Base-by-base conservation (phyloP, 2,113 vertebrate genomes). In the Sitta europaea region DNA sequence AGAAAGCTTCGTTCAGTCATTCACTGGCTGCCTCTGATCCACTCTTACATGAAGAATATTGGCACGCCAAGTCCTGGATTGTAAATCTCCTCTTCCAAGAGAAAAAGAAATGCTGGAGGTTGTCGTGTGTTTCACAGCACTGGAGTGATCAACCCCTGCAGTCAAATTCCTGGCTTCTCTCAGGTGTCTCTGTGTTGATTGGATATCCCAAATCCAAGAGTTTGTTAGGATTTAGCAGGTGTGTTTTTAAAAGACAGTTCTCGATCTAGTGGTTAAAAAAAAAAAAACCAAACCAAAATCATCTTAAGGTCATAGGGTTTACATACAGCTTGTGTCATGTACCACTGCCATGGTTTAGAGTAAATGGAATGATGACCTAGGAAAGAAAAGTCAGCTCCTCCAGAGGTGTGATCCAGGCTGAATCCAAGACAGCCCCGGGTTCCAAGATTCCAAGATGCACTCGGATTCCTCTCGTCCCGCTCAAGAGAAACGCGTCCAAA, bases 191-290 rank as follows among this genome's bases (percentile, higher is more conserved):
- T 36, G 19, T 2, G 1, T 55, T 0, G 0, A 43, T 23, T 33
- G 29, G 40, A 58, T 78, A 50, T 58, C 72, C 83, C 14, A 1
- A 79, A 94, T 94, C 72, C 78, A 61, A 8, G 13, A 70, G 73
- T n/a, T 54, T n/a, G 47, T 79, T 48, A 82, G n/a, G 35, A 63
- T 89, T 89, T 84, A 87, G 71, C 67, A 74, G 80, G 66, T 43
- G 51, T 61, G 36, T 77, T 90, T 87, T 43, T 57, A 92, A 94
- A 87, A 65, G 21, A 90, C 43, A 92, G 94, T 89, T 95, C 90
- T 94, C 2, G 5, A 96, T 90, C 93, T 98, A 98, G 98, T 98
- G 98, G 98, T 98, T 98, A 96, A 95, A 72, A 93, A 89, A 71
- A n/a, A 71, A 97, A 92, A 58, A 70, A 38, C 40, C 43, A 43